Conservation (phyloP, 2,888 invertebrate genomes). For the Lithophane socia region DNA sequence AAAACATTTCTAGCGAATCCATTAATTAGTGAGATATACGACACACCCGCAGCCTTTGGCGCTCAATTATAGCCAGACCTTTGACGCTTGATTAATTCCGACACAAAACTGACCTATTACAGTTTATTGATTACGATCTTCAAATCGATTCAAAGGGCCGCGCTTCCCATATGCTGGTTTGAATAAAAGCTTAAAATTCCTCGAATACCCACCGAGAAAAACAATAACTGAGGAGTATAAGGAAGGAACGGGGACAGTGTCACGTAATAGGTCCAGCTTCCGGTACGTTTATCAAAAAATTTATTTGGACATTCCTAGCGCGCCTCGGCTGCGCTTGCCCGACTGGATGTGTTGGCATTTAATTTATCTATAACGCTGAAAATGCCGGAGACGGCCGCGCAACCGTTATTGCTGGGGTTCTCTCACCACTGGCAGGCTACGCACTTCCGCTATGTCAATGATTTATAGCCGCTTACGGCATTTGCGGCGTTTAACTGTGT, state of each 20-base stretch:
- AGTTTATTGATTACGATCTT: constrained; percentile 85
- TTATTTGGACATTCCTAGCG: constrained; percentile 89
- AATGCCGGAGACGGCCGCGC: constrained; percentile 83
- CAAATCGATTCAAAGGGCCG: constrained; percentile 87
- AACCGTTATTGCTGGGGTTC: constrained; percentile 85
- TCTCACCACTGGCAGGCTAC: constrained; percentile 79
- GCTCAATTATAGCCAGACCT: constrained; percentile 86
- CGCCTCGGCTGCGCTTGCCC: constrained; percentile 81
- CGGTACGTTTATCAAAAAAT: constrained; percentile 89
- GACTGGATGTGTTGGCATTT: constrained; percentile 87
- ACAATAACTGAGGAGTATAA: constrained; percentile 85
- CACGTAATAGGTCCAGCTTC: constrained; percentile 89
- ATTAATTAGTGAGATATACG: constrained; percentile 90
- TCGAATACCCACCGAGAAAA: constrained; percentile 84
- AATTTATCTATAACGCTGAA: constrained; percentile 89
- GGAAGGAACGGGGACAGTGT: constrained; percentile 84
- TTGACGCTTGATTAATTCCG: constrained; percentile 90
- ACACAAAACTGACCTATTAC: constrained; percentile 89
- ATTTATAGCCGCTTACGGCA: constrained; percentile 87
- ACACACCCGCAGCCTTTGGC: constrained; percentile 84
- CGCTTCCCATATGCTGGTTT: constrained; percentile 85
- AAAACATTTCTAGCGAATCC: constrained; percentile 87
- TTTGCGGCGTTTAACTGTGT: constrained; percentile 85
- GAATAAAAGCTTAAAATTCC: constrained; percentile 84
- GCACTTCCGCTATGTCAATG: constrained; percentile 90